phyloP scores from a whole-genome alignment of 2,797 vertebrate genomes.

The Sus cebifrons region DNA sequence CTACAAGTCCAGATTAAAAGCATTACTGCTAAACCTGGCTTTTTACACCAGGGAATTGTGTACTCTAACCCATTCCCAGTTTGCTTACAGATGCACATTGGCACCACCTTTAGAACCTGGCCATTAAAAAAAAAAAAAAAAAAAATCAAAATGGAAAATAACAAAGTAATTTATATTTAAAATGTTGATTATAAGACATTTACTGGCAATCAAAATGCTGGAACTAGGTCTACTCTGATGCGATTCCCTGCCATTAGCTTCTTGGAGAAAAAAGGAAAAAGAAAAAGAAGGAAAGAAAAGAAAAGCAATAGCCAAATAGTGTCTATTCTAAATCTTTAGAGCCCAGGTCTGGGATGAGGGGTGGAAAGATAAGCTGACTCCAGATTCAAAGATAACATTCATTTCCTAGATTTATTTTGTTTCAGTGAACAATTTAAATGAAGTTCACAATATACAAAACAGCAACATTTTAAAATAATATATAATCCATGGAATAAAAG shows the following conservation, averaged over 20 bases:
- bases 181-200: constrained; percentile 75
- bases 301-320: constrained; percentile 4
- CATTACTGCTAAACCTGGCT: constrained; percentile 97
- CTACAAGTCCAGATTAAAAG: constrained; percentile 98
- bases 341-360: not conserved
- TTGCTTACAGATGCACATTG: constrained; percentile 90
- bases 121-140: constrained; percentile 85
- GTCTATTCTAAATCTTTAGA: constrained; percentile 47
- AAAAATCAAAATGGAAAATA: constrained; percentile 85
- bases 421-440: constrained; percentile 52
- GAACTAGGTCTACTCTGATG: constrained; percentile 32
- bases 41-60: constrained; percentile 95
- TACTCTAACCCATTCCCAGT: constrained; percentile 95
- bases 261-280: not conserved
- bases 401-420: constrained; percentile 42
- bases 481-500: constrained; percentile 71
- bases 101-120: constrained; percentile 88
- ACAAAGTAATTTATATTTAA: constrained; percentile 82
- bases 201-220: constrained; percentile 67
- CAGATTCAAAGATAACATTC: constrained; percentile 14
- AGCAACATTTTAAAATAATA: constrained; percentile 68
- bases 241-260: constrained; percentile 53
- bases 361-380: not conserved
- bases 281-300: not conserved
- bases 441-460: constrained; percentile 49